Base-by-base conservation (phyloP, 2,797 vertebrate species). In the Myotis planiceps region DNA sequence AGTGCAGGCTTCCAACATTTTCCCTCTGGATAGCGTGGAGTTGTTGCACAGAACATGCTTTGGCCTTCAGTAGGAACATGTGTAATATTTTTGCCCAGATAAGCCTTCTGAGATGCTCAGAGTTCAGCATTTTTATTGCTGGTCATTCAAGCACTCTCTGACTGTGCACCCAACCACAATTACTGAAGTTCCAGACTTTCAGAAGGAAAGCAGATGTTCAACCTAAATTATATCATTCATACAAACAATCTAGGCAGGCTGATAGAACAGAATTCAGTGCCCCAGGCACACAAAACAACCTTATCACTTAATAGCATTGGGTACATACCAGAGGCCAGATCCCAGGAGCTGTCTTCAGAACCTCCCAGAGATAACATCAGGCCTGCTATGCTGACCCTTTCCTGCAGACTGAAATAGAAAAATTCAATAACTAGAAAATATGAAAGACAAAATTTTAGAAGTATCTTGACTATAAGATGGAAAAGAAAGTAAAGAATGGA, bases 181-280 rank as follows among this genome's bases (percentile, higher is more conserved):
- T 37, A 83, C 29, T n/a, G 5, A 75, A 68, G 10, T 16, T 92
- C 39, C 45, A 86, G 7, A 72, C 45, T 58, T 45, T 81, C 78
- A 39, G 72, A 88, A 94, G 69, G 58, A 93, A 96, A 90, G 53
- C 79, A 69, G 15, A 16, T 91, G n/a, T 91, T 91, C 68, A 87
- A 55, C 55, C 37, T 69, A 95, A 88, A 91, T 92, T 75, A 88
- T 63, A 29, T 47, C 80, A 49, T 92, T 87, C 69, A 49, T 12
- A 76, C 25, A 88, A 86, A 65, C 21, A n/a, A 79, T 65, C 66
- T 74, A 89, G 34, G 49, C 83, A 93, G 37, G 25, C 49, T 75
- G 76, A 60, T 39, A 63, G 45, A 79, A 83, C 25, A 88, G 39
- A 88, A 63, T 89, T 79, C 32, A 71, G n/a, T 21, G 32, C 47